Percentiles rank a stretch among this genome's conserved stretches.
Evolutionary conservation across 2,888 invertebrate species (phyloP).

Genomic region (Thera obeliscata): DNA sequence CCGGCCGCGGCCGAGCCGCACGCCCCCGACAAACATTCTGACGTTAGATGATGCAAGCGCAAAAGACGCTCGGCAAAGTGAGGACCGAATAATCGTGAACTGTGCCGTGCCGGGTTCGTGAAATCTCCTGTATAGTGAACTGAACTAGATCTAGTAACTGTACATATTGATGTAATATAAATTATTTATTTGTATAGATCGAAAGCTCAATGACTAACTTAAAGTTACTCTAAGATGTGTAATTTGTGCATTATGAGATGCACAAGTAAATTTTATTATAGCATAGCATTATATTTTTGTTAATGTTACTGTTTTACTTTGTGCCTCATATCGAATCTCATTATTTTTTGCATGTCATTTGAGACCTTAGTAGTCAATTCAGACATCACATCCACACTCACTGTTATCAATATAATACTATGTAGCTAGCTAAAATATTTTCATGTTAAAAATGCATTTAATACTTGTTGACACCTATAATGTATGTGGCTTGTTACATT

Average conservation of each 20-base stretch:
- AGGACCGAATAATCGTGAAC: conserved; percentile 19
- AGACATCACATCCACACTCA: conserved; percentile 48
- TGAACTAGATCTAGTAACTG: conserved; percentile 57
- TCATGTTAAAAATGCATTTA: conserved; percentile 27
- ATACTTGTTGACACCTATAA: conserved; percentile 9
- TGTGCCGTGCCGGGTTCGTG: conserved; percentile 44
- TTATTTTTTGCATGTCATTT: conserved; percentile 56
- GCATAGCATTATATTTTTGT: conserved; percentile 69
- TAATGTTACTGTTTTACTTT: conserved; percentile 76
- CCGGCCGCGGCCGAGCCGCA: conserved; percentile 21
- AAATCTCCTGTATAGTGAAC: conserved; percentile 60
- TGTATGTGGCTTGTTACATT: conserved; percentile 6
- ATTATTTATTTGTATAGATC: conserved; percentile 83
- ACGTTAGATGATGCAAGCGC: conserved; percentile 92
- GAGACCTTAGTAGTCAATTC: conserved; percentile 59
- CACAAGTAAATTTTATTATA: conserved; percentile 75
- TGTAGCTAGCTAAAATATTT: conserved; percentile 19
- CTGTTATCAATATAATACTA: conserved; percentile 10
- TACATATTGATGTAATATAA: conserved; percentile 66
- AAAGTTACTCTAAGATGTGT: conserved; percentile 76
- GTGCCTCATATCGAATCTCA: conserved; percentile 81
- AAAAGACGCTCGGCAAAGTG: conserved; percentile 40
- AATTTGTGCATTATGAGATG: conserved; percentile 72
- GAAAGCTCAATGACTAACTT: conserved; percentile 83
- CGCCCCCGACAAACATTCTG: conserved; percentile 87